A percentile compares a stretch with the other conserved stretches of the same genome.
phyloP scores from a whole-genome alignment of 2,888 invertebrate genomes.

The Rhyacophila evoluta region DNA sequence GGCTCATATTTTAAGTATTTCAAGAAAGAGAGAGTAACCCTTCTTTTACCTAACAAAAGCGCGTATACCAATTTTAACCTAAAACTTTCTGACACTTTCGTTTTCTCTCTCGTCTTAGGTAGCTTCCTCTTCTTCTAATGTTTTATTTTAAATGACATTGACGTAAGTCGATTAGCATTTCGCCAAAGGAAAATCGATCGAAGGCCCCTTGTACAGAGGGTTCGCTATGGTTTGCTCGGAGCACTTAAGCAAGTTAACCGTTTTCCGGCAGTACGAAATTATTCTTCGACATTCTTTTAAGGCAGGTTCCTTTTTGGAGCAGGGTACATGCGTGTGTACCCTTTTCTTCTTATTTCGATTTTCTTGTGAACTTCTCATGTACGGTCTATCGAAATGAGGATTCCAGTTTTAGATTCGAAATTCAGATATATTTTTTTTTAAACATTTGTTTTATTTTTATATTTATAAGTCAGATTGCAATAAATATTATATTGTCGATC shows the following conservation, averaged over 20 bases:
- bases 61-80: constrained; percentile 52
- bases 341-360: constrained; percentile 40
- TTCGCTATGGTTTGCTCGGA: constrained; percentile 10
- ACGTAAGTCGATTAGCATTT: constrained; percentile 54
- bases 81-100: constrained; percentile 55
- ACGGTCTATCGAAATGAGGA: neutral
- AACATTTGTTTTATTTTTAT: no score
- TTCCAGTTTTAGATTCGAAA: neutral
- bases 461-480: no score
- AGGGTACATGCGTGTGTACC: constrained; percentile 39
- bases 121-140: constrained; percentile 48
- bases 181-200: constrained; percentile 39
- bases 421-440: no score
- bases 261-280: constrained; percentile 32
- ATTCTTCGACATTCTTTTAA: constrained; percentile 47
- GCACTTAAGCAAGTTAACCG: constrained; percentile 16
- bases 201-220: constrained; percentile 8
- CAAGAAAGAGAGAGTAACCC: constrained; percentile 51
- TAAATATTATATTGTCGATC: no score
- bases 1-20: constrained; percentile 41
- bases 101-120: constrained; percentile 40
- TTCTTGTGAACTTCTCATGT: constrained; percentile 5
- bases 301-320: constrained; percentile 29
- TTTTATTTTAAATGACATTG: constrained; percentile 55
- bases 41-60: constrained; percentile 51